Percentiles rank a stretch among this genome's conserved stretches.
Evolutionary conservation across 2,113 vertebrate genomes (phyloP).

Genomic region (Grantiella picta): DNA sequence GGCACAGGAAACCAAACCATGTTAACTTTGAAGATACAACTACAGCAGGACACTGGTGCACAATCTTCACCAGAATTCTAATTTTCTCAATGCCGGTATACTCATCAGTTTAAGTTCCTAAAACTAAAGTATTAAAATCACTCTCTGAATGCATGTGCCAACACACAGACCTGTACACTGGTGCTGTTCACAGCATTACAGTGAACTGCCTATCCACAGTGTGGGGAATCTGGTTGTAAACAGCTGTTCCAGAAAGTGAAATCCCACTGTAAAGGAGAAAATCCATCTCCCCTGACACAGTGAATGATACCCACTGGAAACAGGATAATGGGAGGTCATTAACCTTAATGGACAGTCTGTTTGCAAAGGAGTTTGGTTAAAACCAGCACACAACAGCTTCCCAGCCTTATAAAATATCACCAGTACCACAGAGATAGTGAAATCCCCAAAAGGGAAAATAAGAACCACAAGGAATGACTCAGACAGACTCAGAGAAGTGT

Average conservation of each 20-base stretch:
- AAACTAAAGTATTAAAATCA: not conserved
- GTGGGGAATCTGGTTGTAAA: not conserved
- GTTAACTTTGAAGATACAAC: not conserved
- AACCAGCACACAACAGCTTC: not conserved
- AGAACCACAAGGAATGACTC: not conserved
- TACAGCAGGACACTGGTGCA: not conserved
- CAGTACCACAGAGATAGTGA: not conserved
- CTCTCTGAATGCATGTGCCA: not conserved
- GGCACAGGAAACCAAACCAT: not conserved
- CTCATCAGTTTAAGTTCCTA: not conserved
- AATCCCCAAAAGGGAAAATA: not conserved
- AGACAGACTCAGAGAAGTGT: not conserved
- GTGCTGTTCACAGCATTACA: not conserved
- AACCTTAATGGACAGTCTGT: not conserved
- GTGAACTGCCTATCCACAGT: not conserved
- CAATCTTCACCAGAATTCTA: not conserved
- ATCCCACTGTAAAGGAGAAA: not conserved
- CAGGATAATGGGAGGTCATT: not conserved
- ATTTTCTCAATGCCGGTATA: not conserved
- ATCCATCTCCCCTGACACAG: not conserved
- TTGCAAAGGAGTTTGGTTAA: not conserved
- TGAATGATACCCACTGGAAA: not conserved
- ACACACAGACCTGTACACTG: not conserved
- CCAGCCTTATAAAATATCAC: not conserved
- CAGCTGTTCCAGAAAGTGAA: not conserved